Evolutionary conservation across 2,888 invertebrate species (phyloP), one percentile per base, ranked within the genome.

Genomic region (Harpagoxenus sublaevis): DNA sequence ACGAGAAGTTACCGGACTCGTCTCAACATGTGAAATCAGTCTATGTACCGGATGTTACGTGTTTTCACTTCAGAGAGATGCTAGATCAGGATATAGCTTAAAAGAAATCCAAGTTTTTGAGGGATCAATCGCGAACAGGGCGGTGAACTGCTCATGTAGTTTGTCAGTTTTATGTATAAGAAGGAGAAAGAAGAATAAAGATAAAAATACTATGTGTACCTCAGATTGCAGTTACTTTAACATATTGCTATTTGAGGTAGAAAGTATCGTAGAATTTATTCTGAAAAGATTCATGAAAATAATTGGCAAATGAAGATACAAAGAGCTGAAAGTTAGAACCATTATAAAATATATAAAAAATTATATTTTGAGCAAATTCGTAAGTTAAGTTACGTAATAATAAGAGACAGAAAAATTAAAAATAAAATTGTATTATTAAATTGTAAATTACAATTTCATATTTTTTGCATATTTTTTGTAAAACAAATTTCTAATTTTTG

Each of bases 11-110:
- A 4, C 6, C 62, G 8, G 18, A 77, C 23, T 18, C 23, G n/a
- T 18, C 2, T 8, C 23, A 9, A 35, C 70, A 87, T 2, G 31
- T n/a, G 3, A 75, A 55, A 55, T 39, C 70, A 15, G n/a, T 68
- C 8, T 84, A 84, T 39, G 81, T 86, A 4, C 42, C 87, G 31
- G 84, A 91, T 31, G 31, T 85, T 2, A 83, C 31, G 15, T 90
- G 90, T n/a, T 73, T 57, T 35, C 89, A 90, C 23, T n/a, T 62
- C 5, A 53, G 42, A 51, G 71, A 86, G 5, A 5, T 84, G n/a
- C 9, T 35, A 12, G 60, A 85, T 10, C 53, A 84, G 48, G 35
- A 82, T 57, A 53, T 81, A 28, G 66, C 79, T 12, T 83, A 85
- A n/a, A 84, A 18, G 4, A 86, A 84, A 31, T 86, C 71, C 31